A percentile compares a stretch with the other conserved stretches of the same genome.
phyloP scores from a whole-genome alignment of 92 coral and sea anemone species.

The Zoanthus gigantus region DNA sequence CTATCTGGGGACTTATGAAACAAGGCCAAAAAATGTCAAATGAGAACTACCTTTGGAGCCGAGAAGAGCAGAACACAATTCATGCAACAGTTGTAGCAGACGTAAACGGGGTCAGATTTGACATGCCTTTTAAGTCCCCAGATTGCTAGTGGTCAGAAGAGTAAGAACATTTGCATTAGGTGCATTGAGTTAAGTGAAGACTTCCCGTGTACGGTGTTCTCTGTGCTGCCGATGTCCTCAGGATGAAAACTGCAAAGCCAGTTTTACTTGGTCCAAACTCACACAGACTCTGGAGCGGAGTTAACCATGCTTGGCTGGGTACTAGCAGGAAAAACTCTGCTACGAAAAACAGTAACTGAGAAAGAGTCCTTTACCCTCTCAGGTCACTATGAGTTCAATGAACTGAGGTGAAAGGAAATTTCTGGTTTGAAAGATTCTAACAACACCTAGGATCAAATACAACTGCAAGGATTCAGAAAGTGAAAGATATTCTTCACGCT shows the following conservation, averaged over 20 bases:
- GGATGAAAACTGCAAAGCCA: slow-evolving; percentile 45
- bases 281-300: slow-evolving; percentile 70
- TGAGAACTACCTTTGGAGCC: background rate
- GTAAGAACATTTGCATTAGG: slow-evolving; percentile 34
- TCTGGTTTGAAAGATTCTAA: slow-evolving; percentile 61
- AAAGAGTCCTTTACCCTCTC: slow-evolving; percentile 65
- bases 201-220: background rate
- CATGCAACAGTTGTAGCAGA: slow-evolving; percentile 53
- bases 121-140: slow-evolving; percentile 56
- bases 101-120: slow-evolving; percentile 58
- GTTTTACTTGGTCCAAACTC: slow-evolving; percentile 26
- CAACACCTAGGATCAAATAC: background rate
- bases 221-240: slow-evolving; percentile 60
- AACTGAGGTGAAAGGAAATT: slow-evolving; percentile 71
- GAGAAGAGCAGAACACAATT: background rate
- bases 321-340: slow-evolving; percentile 35
- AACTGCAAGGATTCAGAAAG: background rate
- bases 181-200: background rate
- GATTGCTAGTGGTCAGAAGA: slow-evolving; percentile 48
- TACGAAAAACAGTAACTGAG: slow-evolving; percentile 28
- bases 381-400: slow-evolving; percentile 64
- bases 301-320: slow-evolving; percentile 69
- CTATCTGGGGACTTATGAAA: background rate
- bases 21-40: background rate
- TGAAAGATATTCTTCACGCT: background rate